phyloP scores from a whole-genome alignment of 2,888 invertebrate species.

The Troglohyphantes excavatus region DNA sequence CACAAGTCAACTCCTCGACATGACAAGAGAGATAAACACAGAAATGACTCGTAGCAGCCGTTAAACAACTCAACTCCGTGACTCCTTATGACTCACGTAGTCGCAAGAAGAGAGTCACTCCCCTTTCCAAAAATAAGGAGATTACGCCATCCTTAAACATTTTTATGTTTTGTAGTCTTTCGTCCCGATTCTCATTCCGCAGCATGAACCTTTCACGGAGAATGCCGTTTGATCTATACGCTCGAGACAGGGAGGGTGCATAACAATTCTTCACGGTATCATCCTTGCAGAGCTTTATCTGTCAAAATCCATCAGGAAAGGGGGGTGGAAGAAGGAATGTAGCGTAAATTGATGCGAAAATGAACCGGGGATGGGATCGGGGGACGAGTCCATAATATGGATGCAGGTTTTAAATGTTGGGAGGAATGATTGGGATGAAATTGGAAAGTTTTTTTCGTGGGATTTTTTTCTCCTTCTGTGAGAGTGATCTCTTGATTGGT shows the following conservation, averaged over 20 bases:
- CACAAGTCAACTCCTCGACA: no score
- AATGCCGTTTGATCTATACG: background rate
- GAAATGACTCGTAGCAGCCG: background rate
- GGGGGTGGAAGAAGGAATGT: background rate
- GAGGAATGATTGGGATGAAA: background rate
- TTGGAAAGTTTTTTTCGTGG: background rate
- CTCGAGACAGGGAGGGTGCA: constrained; percentile 25
- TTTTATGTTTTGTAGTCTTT: constrained; percentile 17
- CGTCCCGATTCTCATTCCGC: background rate
- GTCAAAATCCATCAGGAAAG: constrained; percentile 6
- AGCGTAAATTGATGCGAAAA: constrained; percentile 26
- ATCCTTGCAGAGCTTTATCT: constrained; percentile 14
- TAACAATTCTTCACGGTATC: constrained; percentile 15
- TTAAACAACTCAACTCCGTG: background rate
- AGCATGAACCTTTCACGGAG: background rate
- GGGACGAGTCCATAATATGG: background rate
- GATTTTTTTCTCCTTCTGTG: background rate
- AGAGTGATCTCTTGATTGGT: background rate
- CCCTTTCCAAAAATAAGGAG: background rate
- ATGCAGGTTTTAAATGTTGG: background rate
- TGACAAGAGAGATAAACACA: background rate
- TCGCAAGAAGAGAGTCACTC: no score
- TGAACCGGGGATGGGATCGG: constrained; percentile 9
- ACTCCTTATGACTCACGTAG: background rate
- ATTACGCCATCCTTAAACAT: background rate